Base-by-base conservation (phyloP, 2,797 vertebrate genomes). In the Urosaurus nigricauda region DNA sequence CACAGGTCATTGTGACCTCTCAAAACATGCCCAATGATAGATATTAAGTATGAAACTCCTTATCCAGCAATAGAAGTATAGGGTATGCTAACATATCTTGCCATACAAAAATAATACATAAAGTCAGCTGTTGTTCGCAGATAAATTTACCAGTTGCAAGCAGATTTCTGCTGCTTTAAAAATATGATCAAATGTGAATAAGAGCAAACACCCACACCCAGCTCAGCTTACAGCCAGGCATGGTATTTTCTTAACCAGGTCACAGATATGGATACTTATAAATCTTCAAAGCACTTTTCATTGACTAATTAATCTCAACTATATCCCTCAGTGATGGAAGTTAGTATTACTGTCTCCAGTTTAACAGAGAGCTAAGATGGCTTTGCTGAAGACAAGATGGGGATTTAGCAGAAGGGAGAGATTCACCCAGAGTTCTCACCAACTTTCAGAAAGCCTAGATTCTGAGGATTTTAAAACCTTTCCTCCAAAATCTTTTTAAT, bases 31-130 rank as follows among this genome's bases (percentile, higher is more conserved):
- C 47, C 47, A 51, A 9, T 51, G 47, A 51, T 51, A 51, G 47
- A 51, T 51, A 51, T 51, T 51, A 51, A 51, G 47, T 51, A 51
- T 9, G 47, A 51, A 51, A 51, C 9, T 1, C 47, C 7, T 1
- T 51, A 51, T 51, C 9, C 47, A 51, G 47, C 7, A 51, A 51
- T 7, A 51, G 47, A 8, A 51, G 47, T 51, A 8, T 51, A 51
- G 47, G 47, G 47, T 51, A 51, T 51, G 47, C 47, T 51, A 51
- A 51, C 47, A 51, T 51, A n/a, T 68, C 35, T 56, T 74, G 6
- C 51, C 0, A 0, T 26, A 0, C 0, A 65, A 26, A 24, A 83
- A 5, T 1, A 86, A 83, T 35, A 40, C 58, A 74, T 60, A 56
- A 75, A 70, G 14, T 58, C 65, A 91, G 21, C 0, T 8, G 37